These are phyloP conservation scores for Synanthedon myopaeformis DNA, from an alignment of 2,888 invertebrate genomes.

Conservation along the genomic window DNA sequence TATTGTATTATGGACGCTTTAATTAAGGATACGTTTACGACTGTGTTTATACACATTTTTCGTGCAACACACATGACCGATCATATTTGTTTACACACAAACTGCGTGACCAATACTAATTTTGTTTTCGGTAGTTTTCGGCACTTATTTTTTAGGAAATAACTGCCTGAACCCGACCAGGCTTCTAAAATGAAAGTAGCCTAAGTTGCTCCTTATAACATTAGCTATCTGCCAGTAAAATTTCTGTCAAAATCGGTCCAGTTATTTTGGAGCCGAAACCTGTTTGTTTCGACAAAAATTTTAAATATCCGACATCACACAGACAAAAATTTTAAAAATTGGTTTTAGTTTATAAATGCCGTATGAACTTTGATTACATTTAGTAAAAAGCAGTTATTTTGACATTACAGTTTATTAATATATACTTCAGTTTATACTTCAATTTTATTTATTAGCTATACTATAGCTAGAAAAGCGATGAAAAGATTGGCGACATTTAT, in stretches of 20 bases:
- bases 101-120: conserved; percentile 55
- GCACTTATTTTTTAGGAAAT: too few species aligned
- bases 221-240: neutral
- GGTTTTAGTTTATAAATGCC: too few species aligned
- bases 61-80: conserved; percentile 18
- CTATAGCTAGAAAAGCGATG: neutral
- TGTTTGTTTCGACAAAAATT: neutral
- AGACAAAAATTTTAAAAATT: too few species aligned
- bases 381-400: too few species aligned
- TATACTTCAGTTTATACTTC: too few species aligned
- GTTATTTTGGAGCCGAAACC: neutral
- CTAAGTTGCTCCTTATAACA: neutral
- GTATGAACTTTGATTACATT: too few species aligned
- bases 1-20: conserved; percentile 7
- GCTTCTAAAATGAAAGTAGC: neutral
- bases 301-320: neutral
- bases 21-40: conserved; percentile 11
- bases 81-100: conserved; percentile 28
- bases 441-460: too few species aligned
- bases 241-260: neutral
- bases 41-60: conserved; percentile 11
- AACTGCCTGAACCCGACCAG: too few species aligned
- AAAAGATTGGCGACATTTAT: conserved; percentile 1
- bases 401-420: too few species aligned
- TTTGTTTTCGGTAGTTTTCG: conserved; percentile 22